Evolutionary conservation across 2,888 invertebrate genomes (phyloP).

Genomic region (Mayetiola destructor): DNA sequence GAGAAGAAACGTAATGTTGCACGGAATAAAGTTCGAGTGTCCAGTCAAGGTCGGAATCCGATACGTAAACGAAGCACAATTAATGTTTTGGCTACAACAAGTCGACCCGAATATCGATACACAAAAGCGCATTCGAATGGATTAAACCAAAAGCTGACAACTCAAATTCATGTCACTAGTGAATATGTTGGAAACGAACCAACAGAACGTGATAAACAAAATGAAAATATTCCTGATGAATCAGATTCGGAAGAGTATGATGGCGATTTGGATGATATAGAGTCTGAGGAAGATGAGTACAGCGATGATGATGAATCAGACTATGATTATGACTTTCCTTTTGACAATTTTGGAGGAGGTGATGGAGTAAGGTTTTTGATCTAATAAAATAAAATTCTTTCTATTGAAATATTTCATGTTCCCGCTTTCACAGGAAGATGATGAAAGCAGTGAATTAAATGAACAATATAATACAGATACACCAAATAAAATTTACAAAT

Average conservation of each 20-base stretch:
- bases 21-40: not conserved
- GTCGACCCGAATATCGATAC: not conserved
- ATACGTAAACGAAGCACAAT: not conserved
- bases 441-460: conserved; percentile 13
- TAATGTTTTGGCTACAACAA: not conserved
- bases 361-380: no score
- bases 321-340: conserved; percentile 18
- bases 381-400: not conserved
- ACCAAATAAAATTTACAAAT: conserved; percentile 19
- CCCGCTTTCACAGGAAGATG: not conserved
- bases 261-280: conserved; percentile 20
- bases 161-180: conserved; percentile 21
- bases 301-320: conserved; percentile 20
- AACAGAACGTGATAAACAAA: not conserved
- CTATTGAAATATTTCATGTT: not conserved
- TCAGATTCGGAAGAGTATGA: conserved; percentile 11
- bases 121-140: conserved; percentile 9
- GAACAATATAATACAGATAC: conserved; percentile 17
- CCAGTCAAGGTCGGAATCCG: not conserved
- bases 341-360: no score
- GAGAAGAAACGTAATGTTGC: not conserved
- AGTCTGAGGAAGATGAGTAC: conserved; percentile 14
- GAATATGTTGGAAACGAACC: conserved; percentile 16
- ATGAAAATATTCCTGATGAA: not conserved
- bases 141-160: conserved; percentile 19